Evolutionary conservation across 2,888 invertebrate genomes (phyloP).

Genomic region (Sepiola atlantica): DNA sequence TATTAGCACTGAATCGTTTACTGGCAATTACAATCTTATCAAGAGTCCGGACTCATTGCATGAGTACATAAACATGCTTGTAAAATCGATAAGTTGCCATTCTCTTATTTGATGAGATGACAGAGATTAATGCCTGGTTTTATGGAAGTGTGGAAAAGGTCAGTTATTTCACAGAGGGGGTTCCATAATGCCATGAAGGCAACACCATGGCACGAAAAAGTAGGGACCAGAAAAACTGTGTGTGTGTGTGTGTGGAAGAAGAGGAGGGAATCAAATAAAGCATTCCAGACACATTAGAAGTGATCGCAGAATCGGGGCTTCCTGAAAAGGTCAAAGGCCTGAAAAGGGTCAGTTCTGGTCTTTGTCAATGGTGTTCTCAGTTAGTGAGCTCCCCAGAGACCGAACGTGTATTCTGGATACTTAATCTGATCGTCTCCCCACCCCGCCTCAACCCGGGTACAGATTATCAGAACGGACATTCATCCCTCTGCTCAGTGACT

Average conservation of each 20-base stretch:
- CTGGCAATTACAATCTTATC: too few species aligned
- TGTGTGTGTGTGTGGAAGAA: too few species aligned
- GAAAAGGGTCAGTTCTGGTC: not conserved
- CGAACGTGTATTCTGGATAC: not conserved
- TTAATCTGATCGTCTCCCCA: not conserved
- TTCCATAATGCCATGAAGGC: not conserved
- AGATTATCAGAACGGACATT: not conserved
- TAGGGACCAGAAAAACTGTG: not conserved
- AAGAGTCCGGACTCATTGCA: not conserved
- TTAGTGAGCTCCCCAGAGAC: not conserved
- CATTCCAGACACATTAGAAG: constrained; percentile 18
- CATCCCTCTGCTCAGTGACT: not conserved
- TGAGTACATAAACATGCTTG: not conserved
- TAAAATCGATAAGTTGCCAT: not conserved
- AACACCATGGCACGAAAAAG: not conserved
- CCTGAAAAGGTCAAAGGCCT: not conserved
- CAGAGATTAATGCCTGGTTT: constrained; percentile 32
- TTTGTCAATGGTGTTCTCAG: not conserved
- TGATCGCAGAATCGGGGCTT: not conserved
- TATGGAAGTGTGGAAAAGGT: not conserved
- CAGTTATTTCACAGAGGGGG: not conserved
- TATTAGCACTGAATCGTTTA: too few species aligned
- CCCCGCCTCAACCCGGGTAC: not conserved
- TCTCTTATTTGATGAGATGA: not conserved
- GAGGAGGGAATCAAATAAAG: not conserved